Conservation (phyloP, 2,888 invertebrate species). For the Panorpa germanica region DNA sequence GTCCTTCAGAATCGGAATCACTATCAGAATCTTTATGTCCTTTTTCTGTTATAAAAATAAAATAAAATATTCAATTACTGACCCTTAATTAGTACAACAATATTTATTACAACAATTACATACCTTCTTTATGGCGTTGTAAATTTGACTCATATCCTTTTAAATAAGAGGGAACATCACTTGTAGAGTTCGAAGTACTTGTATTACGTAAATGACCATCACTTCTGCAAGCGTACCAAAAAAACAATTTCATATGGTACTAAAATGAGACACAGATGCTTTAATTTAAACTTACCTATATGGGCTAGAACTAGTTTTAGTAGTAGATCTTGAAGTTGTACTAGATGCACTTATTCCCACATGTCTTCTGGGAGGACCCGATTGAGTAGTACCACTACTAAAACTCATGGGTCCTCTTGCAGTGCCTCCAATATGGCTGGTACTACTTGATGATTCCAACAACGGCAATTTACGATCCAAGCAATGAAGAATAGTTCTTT, state of each 20-base stretch:
- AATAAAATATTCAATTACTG: too few relatives aligned
- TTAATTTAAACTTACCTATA: slow-evolving; percentile 42
- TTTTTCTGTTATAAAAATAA: slow-evolving; percentile 18
- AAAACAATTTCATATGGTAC: slow-evolving; percentile 6
- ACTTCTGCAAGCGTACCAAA: slow-evolving; percentile 31
- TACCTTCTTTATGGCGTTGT: slow-evolving; percentile 32
- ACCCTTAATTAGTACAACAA: slow-evolving; percentile 1
- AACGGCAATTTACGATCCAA: slow-evolving; percentile 68
- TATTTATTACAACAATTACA: slow-evolving; percentile 11
- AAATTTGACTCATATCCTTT: slow-evolving; percentile 38
- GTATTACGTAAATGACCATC: slow-evolving; percentile 70
- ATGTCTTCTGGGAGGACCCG: slow-evolving; percentile 48
- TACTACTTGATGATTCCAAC: slow-evolving; percentile 58
- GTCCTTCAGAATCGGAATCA: slow-evolving; percentile 62
- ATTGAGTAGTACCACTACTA: slow-evolving; percentile 26
- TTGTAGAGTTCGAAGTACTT: slow-evolving; percentile 64
- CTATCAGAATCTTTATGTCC: slow-evolving; percentile 51
- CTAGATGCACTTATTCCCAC: slow-evolving; percentile 90
- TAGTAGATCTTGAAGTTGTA: slow-evolving; percentile 85
- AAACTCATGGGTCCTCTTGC: slow-evolving; percentile 14
- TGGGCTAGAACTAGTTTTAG: slow-evolving; percentile 85
- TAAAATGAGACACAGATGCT: background rate
- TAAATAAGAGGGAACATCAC: slow-evolving; percentile 55
- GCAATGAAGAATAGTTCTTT: slow-evolving; percentile 47
- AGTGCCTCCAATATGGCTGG: slow-evolving; percentile 45